phyloP scores from a whole-genome alignment of 2,113 vertebrate genomes.

The Antechinus flavipes region DNA sequence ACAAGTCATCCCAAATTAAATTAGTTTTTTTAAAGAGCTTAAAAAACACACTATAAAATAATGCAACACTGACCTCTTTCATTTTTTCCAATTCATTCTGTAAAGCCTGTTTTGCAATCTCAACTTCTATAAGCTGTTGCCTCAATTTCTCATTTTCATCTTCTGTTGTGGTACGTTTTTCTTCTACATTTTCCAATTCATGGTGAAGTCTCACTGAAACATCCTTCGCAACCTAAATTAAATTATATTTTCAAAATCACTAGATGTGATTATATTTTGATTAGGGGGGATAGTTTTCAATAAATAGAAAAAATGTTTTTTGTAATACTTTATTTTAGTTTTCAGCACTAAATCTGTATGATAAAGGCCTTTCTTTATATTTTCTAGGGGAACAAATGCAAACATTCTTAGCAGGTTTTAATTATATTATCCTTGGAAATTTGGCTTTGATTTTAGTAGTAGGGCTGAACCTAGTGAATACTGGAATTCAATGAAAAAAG shows the following conservation, averaged over 20 bases:
- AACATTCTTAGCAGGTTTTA: neutral
- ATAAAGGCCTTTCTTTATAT: neutral
- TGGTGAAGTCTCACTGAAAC: constrained; percentile 98
- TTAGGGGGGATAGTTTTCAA: neutral
- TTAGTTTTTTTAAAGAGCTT: constrained; percentile 19
- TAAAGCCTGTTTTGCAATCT: constrained; percentile 96
- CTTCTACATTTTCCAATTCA: constrained; percentile 97
- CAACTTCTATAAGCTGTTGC: constrained; percentile 96
- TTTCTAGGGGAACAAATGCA: neutral
- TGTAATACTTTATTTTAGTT: neutral
- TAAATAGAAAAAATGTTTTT: neutral
- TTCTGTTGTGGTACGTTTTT: constrained; percentile 96
- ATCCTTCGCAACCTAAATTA: constrained; percentile 95
- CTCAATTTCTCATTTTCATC: constrained; percentile 98
- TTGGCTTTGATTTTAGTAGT: neutral
- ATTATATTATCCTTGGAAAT: neutral
- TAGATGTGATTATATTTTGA: neutral
- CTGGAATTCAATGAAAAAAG: neutral
- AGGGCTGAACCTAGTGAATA: neutral
- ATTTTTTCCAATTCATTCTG: constrained; percentile 97
- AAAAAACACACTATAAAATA: constrained; percentile 34
- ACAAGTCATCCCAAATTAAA: constrained; percentile 2
- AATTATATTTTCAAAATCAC: constrained; percentile 39
- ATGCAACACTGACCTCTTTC: constrained; percentile 91
- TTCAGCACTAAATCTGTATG: neutral